Percentiles rank a stretch among this genome's conserved stretches.
Conservation (phyloP, 2,888 invertebrate species). For the Ceramica pisi region DNA sequence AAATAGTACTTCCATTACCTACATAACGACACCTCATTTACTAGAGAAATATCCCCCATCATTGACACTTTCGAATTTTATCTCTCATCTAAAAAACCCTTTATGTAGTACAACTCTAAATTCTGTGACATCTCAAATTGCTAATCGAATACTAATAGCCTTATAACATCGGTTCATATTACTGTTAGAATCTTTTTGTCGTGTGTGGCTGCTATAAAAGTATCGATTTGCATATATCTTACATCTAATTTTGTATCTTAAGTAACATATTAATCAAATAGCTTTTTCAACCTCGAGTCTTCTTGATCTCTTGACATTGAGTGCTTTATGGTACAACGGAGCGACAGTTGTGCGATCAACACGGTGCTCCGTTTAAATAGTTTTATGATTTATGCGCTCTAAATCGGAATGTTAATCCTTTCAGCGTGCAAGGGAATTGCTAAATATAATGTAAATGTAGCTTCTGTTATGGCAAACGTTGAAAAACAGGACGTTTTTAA, state of each 20-base stretch:
- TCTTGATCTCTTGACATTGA: constrained; percentile 72
- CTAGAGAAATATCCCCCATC: constrained; percentile 76
- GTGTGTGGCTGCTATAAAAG: constrained; percentile 85
- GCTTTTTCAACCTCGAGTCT: constrained; percentile 78
- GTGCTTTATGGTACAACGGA: constrained; percentile 58
- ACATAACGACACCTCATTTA: constrained; percentile 77
- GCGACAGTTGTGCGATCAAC: constrained; percentile 54
- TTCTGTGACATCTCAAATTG: constrained; percentile 81
- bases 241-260: constrained; percentile 80
- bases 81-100: constrained; percentile 71
- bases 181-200: constrained; percentile 80
- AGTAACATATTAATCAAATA: constrained; percentile 85
- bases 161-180: constrained; percentile 78
- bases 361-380: constrained; percentile 41
- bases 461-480: not conserved
- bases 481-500: not conserved
- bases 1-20: constrained; percentile 73
- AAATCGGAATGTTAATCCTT: constrained; percentile 52
- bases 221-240: constrained; percentile 84
- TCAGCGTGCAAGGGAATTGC: constrained; percentile 12
- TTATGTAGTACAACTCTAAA: constrained; percentile 67
- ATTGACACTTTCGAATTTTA: constrained; percentile 73
- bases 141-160: constrained; percentile 84
- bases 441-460: constrained; percentile 8
- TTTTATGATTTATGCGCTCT: constrained; percentile 49